Percentiles rank a stretch among this genome's conserved stretches.
phyloP scores from a whole-genome alignment of 2,888 invertebrate species.

The Drosophila subsilvestris region DNA sequence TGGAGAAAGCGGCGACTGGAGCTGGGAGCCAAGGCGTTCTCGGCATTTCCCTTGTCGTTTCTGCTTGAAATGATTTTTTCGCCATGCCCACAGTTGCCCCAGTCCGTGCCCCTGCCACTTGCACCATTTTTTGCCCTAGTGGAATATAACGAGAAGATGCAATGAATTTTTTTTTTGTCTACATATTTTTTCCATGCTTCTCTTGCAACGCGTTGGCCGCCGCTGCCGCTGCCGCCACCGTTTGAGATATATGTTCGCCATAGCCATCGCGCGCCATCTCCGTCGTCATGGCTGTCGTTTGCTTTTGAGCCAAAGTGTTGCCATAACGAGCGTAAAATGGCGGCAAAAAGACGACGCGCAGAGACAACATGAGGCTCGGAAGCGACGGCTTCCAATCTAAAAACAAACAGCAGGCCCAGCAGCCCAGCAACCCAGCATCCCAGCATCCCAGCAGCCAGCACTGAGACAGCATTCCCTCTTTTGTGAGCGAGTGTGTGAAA shows the following conservation, averaged over 20 bases:
- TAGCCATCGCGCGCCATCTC: constrained; percentile 1
- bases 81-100: constrained; percentile 25
- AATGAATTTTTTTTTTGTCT: constrained; percentile 60
- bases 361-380: constrained; percentile 41
- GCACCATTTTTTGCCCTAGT: constrained; percentile 44
- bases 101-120: constrained; percentile 10
- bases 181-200: constrained; percentile 33
- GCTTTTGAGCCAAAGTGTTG: constrained; percentile 79
- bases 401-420: constrained; percentile 66
- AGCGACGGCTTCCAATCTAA: constrained; percentile 56
- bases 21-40: constrained; percentile 65
- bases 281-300: constrained; percentile 57
- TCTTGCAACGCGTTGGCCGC: constrained; percentile 45
- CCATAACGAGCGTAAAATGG: constrained; percentile 78
- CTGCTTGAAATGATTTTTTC: constrained; percentile 76
- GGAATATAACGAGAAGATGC: constrained; percentile 72
- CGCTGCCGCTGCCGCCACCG: constrained; percentile 48
- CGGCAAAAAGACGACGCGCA: constrained; percentile 75
- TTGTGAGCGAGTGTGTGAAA: constrained; percentile 40
- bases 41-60: constrained; percentile 79
- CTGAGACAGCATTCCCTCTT: neutral
- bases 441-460: neutral
- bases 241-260: constrained; percentile 56
- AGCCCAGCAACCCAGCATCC: neutral
- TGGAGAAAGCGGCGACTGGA: constrained; percentile 1